These are phyloP conservation scores for Heteromormyrus szaboi DNA, from an alignment of 2,797 vertebrate species.

Conservation along the genomic window DNA sequence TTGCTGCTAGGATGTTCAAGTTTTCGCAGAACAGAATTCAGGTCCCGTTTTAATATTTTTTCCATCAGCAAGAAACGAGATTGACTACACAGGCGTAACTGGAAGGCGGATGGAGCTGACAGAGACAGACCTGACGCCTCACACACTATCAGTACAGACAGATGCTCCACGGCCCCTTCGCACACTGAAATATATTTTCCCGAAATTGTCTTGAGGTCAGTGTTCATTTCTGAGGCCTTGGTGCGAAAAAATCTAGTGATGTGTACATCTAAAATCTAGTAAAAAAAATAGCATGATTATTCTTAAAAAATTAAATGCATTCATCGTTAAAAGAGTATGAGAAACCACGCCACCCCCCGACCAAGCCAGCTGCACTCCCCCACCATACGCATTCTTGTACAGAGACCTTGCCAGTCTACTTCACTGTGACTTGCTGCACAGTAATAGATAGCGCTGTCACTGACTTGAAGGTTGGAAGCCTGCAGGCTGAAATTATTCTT, in stretches of 20 bases:
- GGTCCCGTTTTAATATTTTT: background rate
- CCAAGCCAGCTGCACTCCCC: background rate
- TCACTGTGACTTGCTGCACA: constrained; percentile 60
- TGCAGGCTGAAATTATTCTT: constrained; percentile 49
- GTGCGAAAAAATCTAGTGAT: background rate
- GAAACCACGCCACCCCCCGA: constrained; percentile 33
- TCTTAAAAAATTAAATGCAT: background rate
- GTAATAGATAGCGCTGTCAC: constrained; percentile 52
- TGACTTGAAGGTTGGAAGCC: constrained; percentile 21
- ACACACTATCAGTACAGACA: background rate
- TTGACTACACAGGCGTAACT: background rate
- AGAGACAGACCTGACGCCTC: background rate
- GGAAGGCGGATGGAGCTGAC: background rate
- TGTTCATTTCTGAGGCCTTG: background rate
- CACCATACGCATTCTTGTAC: constrained; percentile 45
- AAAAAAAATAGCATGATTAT: background rate
- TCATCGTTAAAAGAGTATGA: constrained; percentile 9
- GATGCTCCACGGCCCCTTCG: background rate
- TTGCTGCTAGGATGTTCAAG: background rate
- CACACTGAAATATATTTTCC: background rate
- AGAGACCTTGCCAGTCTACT: constrained; percentile 18
- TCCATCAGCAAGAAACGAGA: background rate
- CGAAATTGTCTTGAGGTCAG: background rate
- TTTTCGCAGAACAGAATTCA: background rate
- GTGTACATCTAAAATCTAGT: background rate